A percentile compares a stretch with the other conserved stretches of the same genome.
phyloP scores from a whole-genome alignment of 2,113 vertebrate genomes.

The Pseudorhombus dupliciocellatus region DNA sequence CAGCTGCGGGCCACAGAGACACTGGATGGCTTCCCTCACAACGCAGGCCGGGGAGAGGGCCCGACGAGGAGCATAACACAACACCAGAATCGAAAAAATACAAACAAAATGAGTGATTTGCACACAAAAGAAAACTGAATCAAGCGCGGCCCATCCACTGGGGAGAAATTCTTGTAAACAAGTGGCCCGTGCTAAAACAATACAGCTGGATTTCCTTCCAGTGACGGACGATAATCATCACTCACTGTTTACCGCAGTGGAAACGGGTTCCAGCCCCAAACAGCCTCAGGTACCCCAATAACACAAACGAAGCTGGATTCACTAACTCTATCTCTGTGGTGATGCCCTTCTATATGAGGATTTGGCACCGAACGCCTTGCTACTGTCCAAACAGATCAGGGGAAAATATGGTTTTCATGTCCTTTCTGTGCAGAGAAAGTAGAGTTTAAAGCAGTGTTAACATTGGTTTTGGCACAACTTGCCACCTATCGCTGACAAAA shows the following conservation, averaged over 20 bases:
- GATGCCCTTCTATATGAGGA: slow-evolving; percentile 38
- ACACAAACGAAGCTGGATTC: slow-evolving; percentile 64
- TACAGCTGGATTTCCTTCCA: slow-evolving; percentile 77
- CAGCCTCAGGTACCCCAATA: slow-evolving; percentile 56
- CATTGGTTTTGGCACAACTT: slow-evolving; percentile 53
- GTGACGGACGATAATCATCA: slow-evolving; percentile 71
- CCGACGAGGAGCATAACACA: slow-evolving; percentile 53
- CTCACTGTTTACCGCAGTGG: slow-evolving; percentile 63
- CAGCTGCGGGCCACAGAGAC: slow-evolving; percentile 68
- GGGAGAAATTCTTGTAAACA: slow-evolving; percentile 77
- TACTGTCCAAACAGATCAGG: slow-evolving; percentile 64
- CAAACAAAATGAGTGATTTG: slow-evolving; percentile 76
- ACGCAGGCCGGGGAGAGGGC: slow-evolving; percentile 46
- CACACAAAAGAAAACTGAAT: slow-evolving; percentile 71
- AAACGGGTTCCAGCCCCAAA: slow-evolving; percentile 51
- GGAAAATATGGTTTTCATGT: slow-evolving; percentile 45
- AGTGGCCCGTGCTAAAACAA: slow-evolving; percentile 74
- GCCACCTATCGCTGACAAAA: slow-evolving; percentile 50
- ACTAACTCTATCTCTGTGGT: slow-evolving; percentile 48
- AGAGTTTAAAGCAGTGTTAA: slow-evolving; percentile 19
- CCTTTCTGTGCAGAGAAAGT: slow-evolving; percentile 24
- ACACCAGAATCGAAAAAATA: slow-evolving; percentile 66
- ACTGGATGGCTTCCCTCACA: slow-evolving; percentile 49
- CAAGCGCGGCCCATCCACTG: slow-evolving; percentile 49
- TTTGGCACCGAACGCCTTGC: slow-evolving; percentile 38